Percentiles rank a stretch among this genome's conserved stretches.
Conservation (phyloP, 2,113 vertebrate genomes). For the Lycocorax pyrrhopterus region DNA sequence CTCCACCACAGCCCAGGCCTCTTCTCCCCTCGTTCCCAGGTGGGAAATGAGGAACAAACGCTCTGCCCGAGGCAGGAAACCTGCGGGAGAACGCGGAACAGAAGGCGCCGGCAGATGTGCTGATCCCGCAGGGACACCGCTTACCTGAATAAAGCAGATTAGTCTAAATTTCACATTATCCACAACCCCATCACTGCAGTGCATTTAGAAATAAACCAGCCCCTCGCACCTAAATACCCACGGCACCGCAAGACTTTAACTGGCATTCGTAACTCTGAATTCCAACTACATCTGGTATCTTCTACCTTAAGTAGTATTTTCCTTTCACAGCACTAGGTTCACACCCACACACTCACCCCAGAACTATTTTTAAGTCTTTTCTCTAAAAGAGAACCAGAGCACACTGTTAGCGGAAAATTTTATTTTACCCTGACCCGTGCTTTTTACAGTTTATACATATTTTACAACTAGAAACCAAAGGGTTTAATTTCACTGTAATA, state of each 20-base stretch:
- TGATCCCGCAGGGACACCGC: background rate
- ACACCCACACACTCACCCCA: rapidly evolving
- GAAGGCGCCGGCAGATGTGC: background rate
- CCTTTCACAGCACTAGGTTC: background rate
- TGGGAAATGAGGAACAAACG: background rate
- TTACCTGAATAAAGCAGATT: background rate
- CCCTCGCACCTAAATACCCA: background rate
- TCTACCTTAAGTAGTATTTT: background rate
- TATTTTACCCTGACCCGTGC: constrained; percentile 57
- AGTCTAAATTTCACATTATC: background rate
- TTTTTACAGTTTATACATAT: constrained; percentile 60
- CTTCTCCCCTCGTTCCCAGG: background rate
- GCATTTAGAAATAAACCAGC: background rate
- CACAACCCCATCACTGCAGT: background rate
- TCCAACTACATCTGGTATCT: background rate
- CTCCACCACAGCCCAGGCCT: background rate
- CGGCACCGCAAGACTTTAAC: too few relatives aligned
- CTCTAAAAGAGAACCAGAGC: background rate
- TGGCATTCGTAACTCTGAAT: too few relatives aligned
- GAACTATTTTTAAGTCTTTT: background rate
- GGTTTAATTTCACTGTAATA: background rate
- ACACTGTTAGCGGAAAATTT: constrained; percentile 48
- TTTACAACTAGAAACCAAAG: constrained; percentile 52
- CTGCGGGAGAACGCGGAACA: background rate
- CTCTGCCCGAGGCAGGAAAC: background rate